Conservation (phyloP, 2,888 invertebrate species). For the Ligdia adustata region DNA sequence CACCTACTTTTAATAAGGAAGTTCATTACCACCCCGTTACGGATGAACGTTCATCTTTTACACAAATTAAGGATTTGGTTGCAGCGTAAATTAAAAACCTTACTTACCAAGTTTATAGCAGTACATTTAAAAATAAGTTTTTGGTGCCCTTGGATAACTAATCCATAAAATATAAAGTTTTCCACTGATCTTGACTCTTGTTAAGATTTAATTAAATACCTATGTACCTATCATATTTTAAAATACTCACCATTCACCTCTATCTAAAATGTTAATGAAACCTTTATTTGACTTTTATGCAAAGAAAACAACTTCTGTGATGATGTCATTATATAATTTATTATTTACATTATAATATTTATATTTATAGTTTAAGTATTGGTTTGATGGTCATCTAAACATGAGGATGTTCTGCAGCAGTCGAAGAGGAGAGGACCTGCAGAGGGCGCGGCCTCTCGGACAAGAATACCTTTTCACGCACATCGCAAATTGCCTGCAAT, state of each 20-base stretch:
- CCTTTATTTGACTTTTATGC: too few species aligned
- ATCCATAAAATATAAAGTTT: too few species aligned
- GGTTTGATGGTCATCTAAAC: conserved; percentile 53
- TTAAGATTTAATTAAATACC: too few species aligned
- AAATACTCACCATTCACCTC: too few species aligned
- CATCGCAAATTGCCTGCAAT: conserved; percentile 84
- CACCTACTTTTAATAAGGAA: conserved; percentile 21
- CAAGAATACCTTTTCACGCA: conserved; percentile 91
- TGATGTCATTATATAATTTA: conserved; percentile 19
- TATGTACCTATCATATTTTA: too few species aligned
- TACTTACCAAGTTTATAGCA: too few species aligned
- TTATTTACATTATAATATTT: conserved; percentile 13
- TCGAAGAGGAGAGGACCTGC: conserved; percentile 89
- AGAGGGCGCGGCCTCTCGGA: conserved; percentile 88
- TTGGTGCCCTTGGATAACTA: too few species aligned
- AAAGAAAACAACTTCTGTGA: background rate
- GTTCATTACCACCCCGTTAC: conserved; percentile 27
- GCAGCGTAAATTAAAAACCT: conserved; percentile 27
- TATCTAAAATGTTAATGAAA: too few species aligned
- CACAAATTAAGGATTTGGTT: conserved; percentile 20
- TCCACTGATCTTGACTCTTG: too few species aligned
- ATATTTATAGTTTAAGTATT: conserved; percentile 5
- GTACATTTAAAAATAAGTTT: too few species aligned
- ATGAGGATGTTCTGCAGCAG: conserved; percentile 89
- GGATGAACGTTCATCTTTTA: conserved; percentile 21